These are phyloP conservation scores for Oscheius myriophilus DNA, from an alignment of 2,888 invertebrate genomes.

Conservation along the genomic window DNA sequence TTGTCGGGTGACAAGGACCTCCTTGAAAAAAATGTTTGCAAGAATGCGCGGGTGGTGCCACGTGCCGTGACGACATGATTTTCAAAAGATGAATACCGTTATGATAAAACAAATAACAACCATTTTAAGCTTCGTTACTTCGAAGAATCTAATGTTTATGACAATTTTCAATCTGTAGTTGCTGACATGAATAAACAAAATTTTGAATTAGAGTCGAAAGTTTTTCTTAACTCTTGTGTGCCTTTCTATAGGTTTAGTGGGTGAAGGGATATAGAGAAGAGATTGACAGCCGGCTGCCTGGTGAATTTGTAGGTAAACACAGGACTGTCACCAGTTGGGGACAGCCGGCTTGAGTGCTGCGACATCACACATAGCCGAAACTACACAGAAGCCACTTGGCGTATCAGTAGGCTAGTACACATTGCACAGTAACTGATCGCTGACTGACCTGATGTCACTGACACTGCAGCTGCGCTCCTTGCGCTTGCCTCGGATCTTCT, in stretches of 20 bases:
- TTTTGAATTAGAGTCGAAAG: too few species aligned
- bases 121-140: too few species aligned
- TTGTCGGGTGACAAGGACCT: conserved; percentile 11
- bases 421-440: not conserved
- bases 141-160: too few species aligned
- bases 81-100: not conserved
- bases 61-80: conserved; percentile 10
- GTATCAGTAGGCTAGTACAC: too few species aligned
- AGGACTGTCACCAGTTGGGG: conserved; percentile 26
- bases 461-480: conserved; percentile 47
- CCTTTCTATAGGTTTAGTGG: too few species aligned
- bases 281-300: too few species aligned
- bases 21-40: conserved; percentile 25
- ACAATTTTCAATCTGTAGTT: too few species aligned
- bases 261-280: too few species aligned
- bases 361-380: conserved; percentile 14
- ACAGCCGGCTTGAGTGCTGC: conserved; percentile 27
- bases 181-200: too few species aligned
- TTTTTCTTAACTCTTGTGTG: too few species aligned
- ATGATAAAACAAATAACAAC: too few species aligned
- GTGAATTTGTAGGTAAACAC: conserved; percentile 25
- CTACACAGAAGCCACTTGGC: conserved; percentile 15
- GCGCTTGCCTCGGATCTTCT: conserved; percentile 51
- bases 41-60: conserved; percentile 25
- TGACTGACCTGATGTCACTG: conserved; percentile 34